A percentile compares a stretch with the other conserved stretches of the same genome.
Conservation (phyloP, 2,797 vertebrate genomes). For the Odontamblyopus lacepedii region DNA sequence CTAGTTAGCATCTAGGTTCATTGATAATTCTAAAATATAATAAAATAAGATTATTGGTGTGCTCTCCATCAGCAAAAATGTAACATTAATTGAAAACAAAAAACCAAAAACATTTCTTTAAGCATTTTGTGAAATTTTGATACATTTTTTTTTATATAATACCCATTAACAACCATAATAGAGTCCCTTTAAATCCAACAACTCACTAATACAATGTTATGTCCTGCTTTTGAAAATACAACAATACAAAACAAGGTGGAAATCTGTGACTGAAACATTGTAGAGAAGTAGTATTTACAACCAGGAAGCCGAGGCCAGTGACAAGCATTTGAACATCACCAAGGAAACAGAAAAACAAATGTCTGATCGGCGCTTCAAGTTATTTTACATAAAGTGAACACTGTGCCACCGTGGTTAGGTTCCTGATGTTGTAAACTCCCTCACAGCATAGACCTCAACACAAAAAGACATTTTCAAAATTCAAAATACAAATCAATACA, state of each 20-base stretch:
- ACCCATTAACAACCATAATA: neutral
- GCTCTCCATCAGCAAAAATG: neutral
- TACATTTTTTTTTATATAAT: no score
- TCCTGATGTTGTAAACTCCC: constrained; percentile 69
- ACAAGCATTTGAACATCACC: constrained; percentile 40
- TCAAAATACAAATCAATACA: constrained; percentile 21
- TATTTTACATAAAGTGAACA: constrained; percentile 56
- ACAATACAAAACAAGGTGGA: neutral
- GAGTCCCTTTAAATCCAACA: constrained; percentile 2
- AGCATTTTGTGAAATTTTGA: no score
- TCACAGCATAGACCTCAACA: constrained; percentile 35
- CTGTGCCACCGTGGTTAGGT: constrained; percentile 56
- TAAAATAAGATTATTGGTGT: neutral
- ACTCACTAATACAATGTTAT: constrained; percentile 9
- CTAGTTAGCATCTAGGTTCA: no score
- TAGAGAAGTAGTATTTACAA: constrained; percentile 32
- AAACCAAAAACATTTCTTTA: no score
- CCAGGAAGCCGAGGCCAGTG: constrained; percentile 55
- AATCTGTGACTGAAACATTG: constrained; percentile 3
- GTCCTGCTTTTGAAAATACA: constrained; percentile 20
- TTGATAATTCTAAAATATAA: neutral
- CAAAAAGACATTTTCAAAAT: constrained; percentile 51
- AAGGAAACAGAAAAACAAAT: constrained; percentile 35
- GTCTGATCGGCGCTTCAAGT: constrained; percentile 44
- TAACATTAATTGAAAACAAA: no score